A percentile compares a stretch with the other conserved stretches of the same genome.
phyloP scores from a whole-genome alignment of 2,797 vertebrate genomes.

The Chlorospingus semifuscus region DNA sequence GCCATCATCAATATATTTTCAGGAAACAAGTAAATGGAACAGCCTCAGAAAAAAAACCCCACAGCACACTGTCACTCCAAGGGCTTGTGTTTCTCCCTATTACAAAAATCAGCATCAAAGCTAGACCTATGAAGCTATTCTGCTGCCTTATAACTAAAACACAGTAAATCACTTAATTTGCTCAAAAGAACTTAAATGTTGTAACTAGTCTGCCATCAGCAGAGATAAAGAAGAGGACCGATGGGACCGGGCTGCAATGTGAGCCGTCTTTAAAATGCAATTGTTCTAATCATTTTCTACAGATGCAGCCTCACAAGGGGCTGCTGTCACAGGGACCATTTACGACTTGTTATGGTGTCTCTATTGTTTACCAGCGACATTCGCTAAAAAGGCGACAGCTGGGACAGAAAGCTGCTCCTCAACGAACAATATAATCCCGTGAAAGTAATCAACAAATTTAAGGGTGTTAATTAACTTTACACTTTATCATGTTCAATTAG shows the following conservation, averaged over 20 bases:
- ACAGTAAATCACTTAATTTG: slow-evolving; percentile 83
- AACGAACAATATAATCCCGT: slow-evolving; percentile 87
- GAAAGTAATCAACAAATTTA: slow-evolving; percentile 97
- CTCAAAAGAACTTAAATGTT: slow-evolving; percentile 82
- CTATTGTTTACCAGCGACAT: slow-evolving; percentile 82
- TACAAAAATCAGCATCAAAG: slow-evolving; percentile 46
- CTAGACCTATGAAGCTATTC: slow-evolving; percentile 63
- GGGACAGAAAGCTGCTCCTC: slow-evolving; percentile 88
- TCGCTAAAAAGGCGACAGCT: slow-evolving; percentile 89
- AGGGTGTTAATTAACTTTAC: slow-evolving; percentile 99
- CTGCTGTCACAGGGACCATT: slow-evolving; percentile 89
- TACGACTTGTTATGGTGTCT: slow-evolving; percentile 88
- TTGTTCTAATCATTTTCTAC: slow-evolving; percentile 97
- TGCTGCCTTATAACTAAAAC: slow-evolving; percentile 60
- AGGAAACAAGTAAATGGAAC: not conserved
- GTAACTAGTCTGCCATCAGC: slow-evolving; percentile 81
- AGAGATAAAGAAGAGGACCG: slow-evolving; percentile 85
- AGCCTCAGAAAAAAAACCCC: not conserved
- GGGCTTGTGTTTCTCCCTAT: slow-evolving; percentile 12
- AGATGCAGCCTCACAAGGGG: slow-evolving; percentile 90
- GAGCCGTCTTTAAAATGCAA: slow-evolving; percentile 93
- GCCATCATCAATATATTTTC: not conserved
- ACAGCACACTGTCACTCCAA: not conserved
- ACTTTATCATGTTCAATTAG: slow-evolving; percentile 99
- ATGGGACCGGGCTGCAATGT: slow-evolving; percentile 84